Evolutionary conservation across 1,140 invertebrate species (phyloP).

Genomic region (Nephila pilipes): DNA sequence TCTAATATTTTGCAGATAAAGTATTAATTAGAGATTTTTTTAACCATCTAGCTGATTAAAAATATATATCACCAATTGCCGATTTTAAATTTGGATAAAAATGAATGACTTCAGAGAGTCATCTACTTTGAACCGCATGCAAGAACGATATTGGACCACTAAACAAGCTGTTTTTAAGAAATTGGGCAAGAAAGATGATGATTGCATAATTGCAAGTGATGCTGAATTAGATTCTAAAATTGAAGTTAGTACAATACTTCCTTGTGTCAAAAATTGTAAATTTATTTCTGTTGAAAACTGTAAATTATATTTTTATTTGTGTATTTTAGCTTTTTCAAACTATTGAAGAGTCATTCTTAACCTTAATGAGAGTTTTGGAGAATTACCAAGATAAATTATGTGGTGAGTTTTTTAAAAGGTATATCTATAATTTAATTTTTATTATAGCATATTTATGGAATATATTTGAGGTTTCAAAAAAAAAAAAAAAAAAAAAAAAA

Average conservation of each 20-base stretch:
- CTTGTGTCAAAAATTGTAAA: not conserved
- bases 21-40: not conserved
- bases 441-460: not conserved
- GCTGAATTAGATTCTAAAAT: slow-evolving; percentile 98
- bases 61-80: not conserved
- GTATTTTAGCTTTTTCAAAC: slow-evolving; percentile 90
- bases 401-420: slow-evolving; percentile 82
- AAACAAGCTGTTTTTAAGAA: slow-evolving; percentile 97
- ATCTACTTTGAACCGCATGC: slow-evolving; percentile 72
- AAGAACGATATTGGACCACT: slow-evolving; percentile 94
- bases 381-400: slow-evolving; percentile 96
- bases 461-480: not conserved
- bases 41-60: not conserved
- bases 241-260: slow-evolving; percentile 83
- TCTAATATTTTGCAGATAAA: no score
- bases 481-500: no score
- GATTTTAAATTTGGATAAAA: not conserved
- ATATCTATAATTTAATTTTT: no score
- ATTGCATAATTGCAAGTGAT: slow-evolving; percentile 97
- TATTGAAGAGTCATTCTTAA: slow-evolving; percentile 94
- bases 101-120: slow-evolving; percentile 73
- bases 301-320: not conserved
- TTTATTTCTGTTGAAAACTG: not conserved
- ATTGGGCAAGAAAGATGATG: slow-evolving; percentile 98
- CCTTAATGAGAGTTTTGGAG: slow-evolving; percentile 94